Evolutionary conservation across 2,797 vertebrate species (phyloP).

Genomic region (Oophaga sylvatica): DNA sequence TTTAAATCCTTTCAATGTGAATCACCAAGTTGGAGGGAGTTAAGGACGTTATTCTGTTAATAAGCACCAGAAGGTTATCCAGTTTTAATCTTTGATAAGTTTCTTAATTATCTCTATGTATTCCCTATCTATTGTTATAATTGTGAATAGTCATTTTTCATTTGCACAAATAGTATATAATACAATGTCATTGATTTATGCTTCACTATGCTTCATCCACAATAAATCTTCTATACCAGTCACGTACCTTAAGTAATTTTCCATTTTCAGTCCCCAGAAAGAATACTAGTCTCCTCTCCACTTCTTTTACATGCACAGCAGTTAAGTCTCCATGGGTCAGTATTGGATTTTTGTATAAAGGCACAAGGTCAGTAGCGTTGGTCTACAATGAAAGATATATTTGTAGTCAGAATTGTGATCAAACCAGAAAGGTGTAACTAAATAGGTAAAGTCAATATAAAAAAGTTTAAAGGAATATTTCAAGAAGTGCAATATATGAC

Average conservation of each 20-base stretch:
- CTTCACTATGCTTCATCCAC: background rate
- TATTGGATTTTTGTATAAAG: slow-evolving; percentile 68
- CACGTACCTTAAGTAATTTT: slow-evolving; percentile 77
- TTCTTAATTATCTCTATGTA: too few relatives aligned
- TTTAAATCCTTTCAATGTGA: background rate
- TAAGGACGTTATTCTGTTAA: too few relatives aligned
- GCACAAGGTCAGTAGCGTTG: slow-evolving; percentile 57
- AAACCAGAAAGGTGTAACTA: background rate
- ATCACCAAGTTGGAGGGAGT: background rate
- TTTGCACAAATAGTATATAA: background rate
- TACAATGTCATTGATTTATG: background rate
- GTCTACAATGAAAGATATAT: background rate
- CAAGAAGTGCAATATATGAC: too few relatives aligned
- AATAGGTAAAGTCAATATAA: background rate
- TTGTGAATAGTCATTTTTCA: background rate
- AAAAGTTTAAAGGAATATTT: background rate
- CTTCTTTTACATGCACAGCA: slow-evolving; percentile 76
- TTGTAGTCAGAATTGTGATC: background rate
- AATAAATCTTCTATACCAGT: background rate
- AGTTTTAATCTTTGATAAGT: too few relatives aligned
- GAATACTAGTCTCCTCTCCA: slow-evolving; percentile 74
- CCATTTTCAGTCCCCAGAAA: slow-evolving; percentile 80
- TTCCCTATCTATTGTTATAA: too few relatives aligned
- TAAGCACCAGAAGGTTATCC: too few relatives aligned
- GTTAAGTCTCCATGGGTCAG: slow-evolving; percentile 76